A percentile compares a stretch with the other conserved stretches of the same genome.
Conservation (phyloP, 2,888 invertebrate genomes). For the Scaptomyza tumidula region DNA sequence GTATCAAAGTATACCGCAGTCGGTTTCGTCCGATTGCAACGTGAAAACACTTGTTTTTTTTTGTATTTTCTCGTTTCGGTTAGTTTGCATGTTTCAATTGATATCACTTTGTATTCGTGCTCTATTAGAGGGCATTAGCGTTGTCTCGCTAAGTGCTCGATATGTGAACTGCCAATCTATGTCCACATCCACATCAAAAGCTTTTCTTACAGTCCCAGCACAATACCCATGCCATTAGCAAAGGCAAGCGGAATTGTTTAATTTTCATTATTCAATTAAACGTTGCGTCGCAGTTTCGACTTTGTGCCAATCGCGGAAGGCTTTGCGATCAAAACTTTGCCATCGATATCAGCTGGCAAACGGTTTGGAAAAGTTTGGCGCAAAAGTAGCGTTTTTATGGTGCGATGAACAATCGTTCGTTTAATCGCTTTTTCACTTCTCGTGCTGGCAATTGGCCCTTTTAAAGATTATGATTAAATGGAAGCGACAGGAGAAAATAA, state of each 20-base stretch:
- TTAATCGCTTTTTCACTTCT: too few species aligned
- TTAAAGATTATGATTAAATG: too few species aligned
- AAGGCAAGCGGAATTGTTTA: constrained; percentile 51
- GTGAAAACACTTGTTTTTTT: too few species aligned
- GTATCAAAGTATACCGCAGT: too few species aligned
- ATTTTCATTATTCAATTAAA: constrained; percentile 61
- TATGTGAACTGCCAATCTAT: constrained; percentile 43
- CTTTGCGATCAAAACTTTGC: constrained; percentile 22
- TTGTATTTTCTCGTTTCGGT: not conserved
- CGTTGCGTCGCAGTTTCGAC: constrained; percentile 13
- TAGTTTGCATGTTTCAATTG: constrained; percentile 71
- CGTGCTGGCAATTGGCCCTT: too few species aligned
- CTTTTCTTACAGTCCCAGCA: constrained; percentile 37
- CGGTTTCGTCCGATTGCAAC: too few species aligned
- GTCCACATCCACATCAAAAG: constrained; percentile 11
- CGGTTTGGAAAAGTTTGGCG: not conserved
- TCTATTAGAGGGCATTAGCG: constrained; percentile 70
- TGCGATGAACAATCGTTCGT: too few species aligned
- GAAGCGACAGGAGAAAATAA: too few species aligned
- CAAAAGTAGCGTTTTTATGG: too few species aligned
- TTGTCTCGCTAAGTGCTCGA: constrained; percentile 49
- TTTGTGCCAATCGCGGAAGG: constrained; percentile 52
- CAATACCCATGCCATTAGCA: constrained; percentile 40
- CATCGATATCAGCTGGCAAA: constrained; percentile 7
- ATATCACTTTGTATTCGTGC: constrained; percentile 53